Percentiles rank a stretch among this genome's conserved stretches.
phyloP scores from a whole-genome alignment of 2,113 vertebrate genomes.

The Pedionomus torquatus region DNA sequence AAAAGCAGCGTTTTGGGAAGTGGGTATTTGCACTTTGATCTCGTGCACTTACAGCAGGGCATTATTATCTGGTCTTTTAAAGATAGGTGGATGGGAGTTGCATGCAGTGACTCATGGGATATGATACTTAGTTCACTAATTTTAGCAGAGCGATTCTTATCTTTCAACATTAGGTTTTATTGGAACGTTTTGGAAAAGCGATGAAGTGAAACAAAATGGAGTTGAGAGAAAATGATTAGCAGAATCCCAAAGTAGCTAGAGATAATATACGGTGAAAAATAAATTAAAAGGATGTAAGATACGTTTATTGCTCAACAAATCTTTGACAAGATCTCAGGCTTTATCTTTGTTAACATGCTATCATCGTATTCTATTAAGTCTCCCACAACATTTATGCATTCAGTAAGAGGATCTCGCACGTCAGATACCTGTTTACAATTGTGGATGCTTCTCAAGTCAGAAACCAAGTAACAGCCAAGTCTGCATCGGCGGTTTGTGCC shows the following conservation, averaged over 20 bases:
- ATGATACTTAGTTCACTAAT: slow-evolving; percentile 42
- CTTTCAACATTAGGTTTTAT: slow-evolving; percentile 6
- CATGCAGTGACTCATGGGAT: not conserved
- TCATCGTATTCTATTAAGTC: not conserved
- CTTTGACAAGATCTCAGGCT: slow-evolving; percentile 10
- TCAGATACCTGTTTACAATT: slow-evolving; percentile 11
- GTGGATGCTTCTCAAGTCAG: not conserved
- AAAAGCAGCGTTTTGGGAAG: not conserved
- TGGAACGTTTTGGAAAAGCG: slow-evolving; percentile 11
- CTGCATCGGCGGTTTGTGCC: not conserved
- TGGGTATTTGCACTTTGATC: slow-evolving; percentile 1
- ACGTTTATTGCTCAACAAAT: slow-evolving; percentile 25
- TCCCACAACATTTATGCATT: not conserved
- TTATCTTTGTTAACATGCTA: not conserved
- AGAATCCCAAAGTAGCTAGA: slow-evolving; percentile 14
- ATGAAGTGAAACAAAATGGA: slow-evolving; percentile 46
- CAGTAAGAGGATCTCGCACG: not conserved
- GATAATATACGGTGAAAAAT: not conserved
- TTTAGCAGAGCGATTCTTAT: slow-evolving; percentile 26
- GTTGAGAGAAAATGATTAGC: slow-evolving; percentile 9
- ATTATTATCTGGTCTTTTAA: slow-evolving; percentile 1
- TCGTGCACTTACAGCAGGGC: not conserved
- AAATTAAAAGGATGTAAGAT: slow-evolving; percentile 19
- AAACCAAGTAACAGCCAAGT: not conserved
- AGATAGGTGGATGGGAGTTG: not conserved